Evolutionary conservation across 2,797 vertebrate genomes (phyloP), one percentile per base, ranked within the genome.

Genomic region (Lophotriccus pileatus): DNA sequence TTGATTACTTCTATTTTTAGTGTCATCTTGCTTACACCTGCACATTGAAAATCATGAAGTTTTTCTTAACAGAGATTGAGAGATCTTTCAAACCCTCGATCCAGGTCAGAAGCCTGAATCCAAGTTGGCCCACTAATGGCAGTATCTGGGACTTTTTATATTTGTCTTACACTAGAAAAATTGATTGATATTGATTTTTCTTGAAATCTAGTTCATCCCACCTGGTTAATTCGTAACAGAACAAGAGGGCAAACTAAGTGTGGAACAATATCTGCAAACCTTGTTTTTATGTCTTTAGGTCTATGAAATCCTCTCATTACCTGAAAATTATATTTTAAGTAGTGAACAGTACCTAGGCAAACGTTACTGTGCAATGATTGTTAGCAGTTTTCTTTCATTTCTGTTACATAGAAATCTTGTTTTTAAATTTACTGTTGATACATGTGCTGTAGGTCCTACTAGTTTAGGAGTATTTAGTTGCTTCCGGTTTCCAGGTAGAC

Each of bases 1-100:
- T 87, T 93, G 90, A 95, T 95, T 94, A 32, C 37, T 94, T 94
- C 93, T 96, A 92, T 95, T 91, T 96, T 93, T 96, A 94, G 93
- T 67, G 50, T 46, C 3, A 3, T 82, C 63, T 6, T 92, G 84
- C 92, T 92, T 92, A 89, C 93, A 96, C 90, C 92, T 95, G 88
- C 88, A 53, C 32, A 7, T 49, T 89, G 83, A 82, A 95, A 93
- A 93, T 59, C 47, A 59, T 56, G 14, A 87, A 21, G 14, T 94
- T 93, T 76, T 74, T 34, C 30, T 72, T 73, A 56, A 70, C 7
- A 44, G 20, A 41, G 66, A 46, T 5, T 80, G 76, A 90, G 77
- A 90, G 89, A 53, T 89, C 84, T 79, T 90, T 84, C 44, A 44
- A 8, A 3, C 21, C 22, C 18, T 6, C 2, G 18, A 25, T 27